Percentiles rank a stretch among this genome's conserved stretches.
phyloP scores from a whole-genome alignment of 2,888 invertebrate species.

The Heteromurus nitidus region DNA sequence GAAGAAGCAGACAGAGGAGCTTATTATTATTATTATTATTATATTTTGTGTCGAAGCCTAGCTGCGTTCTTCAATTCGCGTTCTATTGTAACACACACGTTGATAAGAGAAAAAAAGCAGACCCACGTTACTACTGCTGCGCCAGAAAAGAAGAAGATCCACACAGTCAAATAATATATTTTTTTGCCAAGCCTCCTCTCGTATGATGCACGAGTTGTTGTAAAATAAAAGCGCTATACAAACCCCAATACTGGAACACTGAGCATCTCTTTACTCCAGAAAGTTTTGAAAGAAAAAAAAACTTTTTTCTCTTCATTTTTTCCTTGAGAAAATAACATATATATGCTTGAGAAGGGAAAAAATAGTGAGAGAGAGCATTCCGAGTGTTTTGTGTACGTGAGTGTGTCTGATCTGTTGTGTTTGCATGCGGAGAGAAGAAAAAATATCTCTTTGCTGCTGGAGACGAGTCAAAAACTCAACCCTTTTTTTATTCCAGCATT shows the following conservation, averaged over 20 bases:
- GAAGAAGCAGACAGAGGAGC: background rate
- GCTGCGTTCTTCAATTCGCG: conserved; percentile 29
- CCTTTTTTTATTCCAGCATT: conserved; percentile 6
- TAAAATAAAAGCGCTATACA: conserved; percentile 15
- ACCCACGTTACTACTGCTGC: conserved; percentile 7
- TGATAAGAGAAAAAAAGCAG: background rate
- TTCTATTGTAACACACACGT: conserved; percentile 5
- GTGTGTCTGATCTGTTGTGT: conserved; percentile 11
- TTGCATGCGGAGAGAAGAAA: conserved; percentile 22
- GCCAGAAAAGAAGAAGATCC: too few relatives aligned
- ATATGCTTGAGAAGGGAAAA: background rate
- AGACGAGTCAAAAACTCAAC: conserved; percentile 28
- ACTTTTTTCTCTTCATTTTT: background rate
- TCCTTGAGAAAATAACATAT: background rate
- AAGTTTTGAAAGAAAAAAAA: too few relatives aligned
- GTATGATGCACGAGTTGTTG: conserved; percentile 5
- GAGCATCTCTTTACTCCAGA: conserved; percentile 1
- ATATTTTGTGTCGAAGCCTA: background rate
- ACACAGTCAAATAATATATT: conserved; percentile 26
- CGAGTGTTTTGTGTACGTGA: background rate
- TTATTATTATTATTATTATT: background rate
- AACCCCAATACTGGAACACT: conserved; percentile 6
- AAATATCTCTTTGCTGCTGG: background rate
- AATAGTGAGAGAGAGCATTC: background rate
- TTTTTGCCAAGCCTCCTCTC: conserved; percentile 21